phyloP scores from a whole-genome alignment of 2,797 vertebrate genomes.

The Cryptoblepharus egeriae region DNA sequence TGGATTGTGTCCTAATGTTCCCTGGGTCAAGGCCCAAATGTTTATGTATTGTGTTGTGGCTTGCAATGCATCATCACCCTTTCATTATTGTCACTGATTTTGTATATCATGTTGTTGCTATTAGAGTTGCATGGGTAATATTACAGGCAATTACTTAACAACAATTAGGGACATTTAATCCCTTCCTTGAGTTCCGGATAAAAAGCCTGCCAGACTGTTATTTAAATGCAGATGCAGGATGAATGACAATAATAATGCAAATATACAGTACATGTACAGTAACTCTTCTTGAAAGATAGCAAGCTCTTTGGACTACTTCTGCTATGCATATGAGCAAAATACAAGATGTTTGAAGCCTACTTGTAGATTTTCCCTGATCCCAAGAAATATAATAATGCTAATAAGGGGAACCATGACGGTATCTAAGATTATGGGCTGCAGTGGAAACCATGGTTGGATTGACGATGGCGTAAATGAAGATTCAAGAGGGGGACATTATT shows the following conservation, averaged over 20 bases:
- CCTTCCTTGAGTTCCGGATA: not conserved
- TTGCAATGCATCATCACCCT: not conserved
- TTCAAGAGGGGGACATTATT: not conserved
- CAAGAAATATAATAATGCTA: not conserved
- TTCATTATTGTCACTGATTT: not conserved
- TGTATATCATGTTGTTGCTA: not conserved
- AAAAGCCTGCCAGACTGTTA: not conserved
- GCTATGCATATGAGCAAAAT: not conserved
- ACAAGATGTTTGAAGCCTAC: too few relatives aligned
- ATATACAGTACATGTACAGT: too few relatives aligned
- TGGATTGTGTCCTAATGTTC: too few relatives aligned
- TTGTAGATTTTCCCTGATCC: too few relatives aligned
- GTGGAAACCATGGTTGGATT: not conserved
- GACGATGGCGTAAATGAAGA: not conserved
- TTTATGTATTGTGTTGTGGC: not conserved
- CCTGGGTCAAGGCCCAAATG: not conserved
- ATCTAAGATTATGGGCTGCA: not conserved
- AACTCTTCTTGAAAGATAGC: not conserved
- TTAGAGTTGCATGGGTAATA: not conserved
- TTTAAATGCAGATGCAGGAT: not conserved
- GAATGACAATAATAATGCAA: not conserved
- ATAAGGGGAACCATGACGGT: too few relatives aligned
- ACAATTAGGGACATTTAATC: slow-evolving; percentile 1
- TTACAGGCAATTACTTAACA: not conserved
- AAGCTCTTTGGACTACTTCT: not conserved